These are phyloP conservation scores for Atlantisia rogersi DNA, from an alignment of 2,113 vertebrate genomes.

Conservation along the genomic window DNA sequence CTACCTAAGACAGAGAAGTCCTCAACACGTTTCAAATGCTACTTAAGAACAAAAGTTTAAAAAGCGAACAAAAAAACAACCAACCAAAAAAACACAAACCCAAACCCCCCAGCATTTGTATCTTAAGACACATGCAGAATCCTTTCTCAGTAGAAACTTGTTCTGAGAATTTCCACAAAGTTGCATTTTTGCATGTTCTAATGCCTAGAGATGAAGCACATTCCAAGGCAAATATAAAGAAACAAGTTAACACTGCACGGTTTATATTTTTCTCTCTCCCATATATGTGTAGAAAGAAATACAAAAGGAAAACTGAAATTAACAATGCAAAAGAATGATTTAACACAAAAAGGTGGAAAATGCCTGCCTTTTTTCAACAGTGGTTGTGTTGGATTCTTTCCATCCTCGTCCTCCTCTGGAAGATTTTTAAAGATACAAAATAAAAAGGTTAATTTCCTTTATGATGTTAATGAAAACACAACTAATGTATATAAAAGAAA, in stretches of 20 bases:
- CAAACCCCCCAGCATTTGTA: background rate
- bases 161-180: background rate
- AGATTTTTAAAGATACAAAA: constrained; percentile 80
- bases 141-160: background rate
- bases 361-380: constrained; percentile 99
- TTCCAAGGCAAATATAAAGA: constrained; percentile 35
- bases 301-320: constrained; percentile 50
- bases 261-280: background rate
- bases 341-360: constrained; percentile 82
- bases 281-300: background rate
- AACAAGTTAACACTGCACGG: constrained; percentile 18
- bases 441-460: constrained; percentile 80
- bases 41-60: background rate
- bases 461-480: constrained; percentile 61
- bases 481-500: background rate
- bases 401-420: constrained; percentile 95
- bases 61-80: background rate
- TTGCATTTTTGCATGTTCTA: background rate
- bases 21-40: background rate
- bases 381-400: constrained; percentile 92
- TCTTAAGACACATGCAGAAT: background rate
- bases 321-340: constrained; percentile 65
- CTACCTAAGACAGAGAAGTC: background rate
- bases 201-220: background rate
- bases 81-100: no score